These are phyloP conservation scores for Hedya salicella DNA, from an alignment of 2,888 invertebrate species.

Conservation along the genomic window DNA sequence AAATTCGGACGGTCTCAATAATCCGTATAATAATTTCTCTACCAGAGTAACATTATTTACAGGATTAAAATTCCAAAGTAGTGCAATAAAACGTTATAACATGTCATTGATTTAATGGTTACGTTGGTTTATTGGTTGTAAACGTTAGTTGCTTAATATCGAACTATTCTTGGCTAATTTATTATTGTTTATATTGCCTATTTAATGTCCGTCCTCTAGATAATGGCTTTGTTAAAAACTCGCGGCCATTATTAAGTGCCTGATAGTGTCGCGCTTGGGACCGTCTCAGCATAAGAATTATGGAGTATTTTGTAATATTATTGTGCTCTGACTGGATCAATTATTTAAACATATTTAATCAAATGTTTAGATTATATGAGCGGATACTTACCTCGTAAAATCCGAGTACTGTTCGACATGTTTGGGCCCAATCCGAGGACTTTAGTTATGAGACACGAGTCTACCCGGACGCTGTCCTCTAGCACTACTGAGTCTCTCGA, in stretches of 20 bases:
- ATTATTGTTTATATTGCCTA: conserved; percentile 49
- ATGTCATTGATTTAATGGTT: conserved; percentile 43
- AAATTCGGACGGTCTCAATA: conserved; percentile 16
- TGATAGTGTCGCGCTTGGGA: not conserved
- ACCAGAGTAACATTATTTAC: conserved; percentile 43
- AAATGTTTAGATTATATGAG: too few species aligned
- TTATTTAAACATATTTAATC: not conserved
- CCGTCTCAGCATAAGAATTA: not conserved
- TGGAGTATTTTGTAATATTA: not conserved
- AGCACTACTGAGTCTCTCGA: too few species aligned
- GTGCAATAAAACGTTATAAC: conserved; percentile 50
- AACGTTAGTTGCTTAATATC: conserved; percentile 48
- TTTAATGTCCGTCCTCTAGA: conserved; percentile 45
- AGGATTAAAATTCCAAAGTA: conserved; percentile 43
- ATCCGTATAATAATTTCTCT: conserved; percentile 11
- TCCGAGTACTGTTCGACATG: too few species aligned
- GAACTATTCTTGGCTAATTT: conserved; percentile 50
- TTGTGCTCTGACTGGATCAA: not conserved
- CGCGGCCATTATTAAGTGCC: not conserved
- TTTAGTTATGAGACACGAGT: too few species aligned
- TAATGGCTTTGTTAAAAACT: conserved; percentile 4
- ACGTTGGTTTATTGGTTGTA: conserved; percentile 51
- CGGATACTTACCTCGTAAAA: too few species aligned
- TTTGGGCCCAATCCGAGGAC: too few species aligned
- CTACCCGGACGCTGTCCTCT: too few species aligned